Evolutionary conservation across 1,140 invertebrate species (phyloP).

Genomic region (Phenacoccus solenopsis): DNA sequence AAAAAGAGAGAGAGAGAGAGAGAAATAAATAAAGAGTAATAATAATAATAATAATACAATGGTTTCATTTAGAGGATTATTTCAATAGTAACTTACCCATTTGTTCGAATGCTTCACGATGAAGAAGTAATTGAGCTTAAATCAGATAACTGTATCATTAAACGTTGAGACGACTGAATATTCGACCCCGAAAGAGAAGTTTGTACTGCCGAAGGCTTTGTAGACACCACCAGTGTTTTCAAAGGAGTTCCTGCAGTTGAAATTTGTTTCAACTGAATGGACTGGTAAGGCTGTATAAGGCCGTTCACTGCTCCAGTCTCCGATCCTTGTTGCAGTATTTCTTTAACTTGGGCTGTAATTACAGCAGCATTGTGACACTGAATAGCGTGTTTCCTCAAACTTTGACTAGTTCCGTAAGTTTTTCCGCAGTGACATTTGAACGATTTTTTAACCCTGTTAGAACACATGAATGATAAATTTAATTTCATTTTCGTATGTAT

Average conservation of each 20-base stretch:
- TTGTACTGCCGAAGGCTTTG: slow-evolving; percentile 7
- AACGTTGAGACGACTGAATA: not conserved
- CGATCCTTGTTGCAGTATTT: not conserved
- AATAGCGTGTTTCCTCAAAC: slow-evolving; percentile 54
- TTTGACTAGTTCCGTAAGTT: slow-evolving; percentile 63
- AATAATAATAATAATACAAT: not conserved
- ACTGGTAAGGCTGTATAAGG: slow-evolving; percentile 23
- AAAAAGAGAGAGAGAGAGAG: not conserved
- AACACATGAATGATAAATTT: slow-evolving; percentile 19
- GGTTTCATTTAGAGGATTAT: too few species aligned
- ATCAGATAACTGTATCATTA: slow-evolving; percentile 3
- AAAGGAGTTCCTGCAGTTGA: slow-evolving; percentile 28
- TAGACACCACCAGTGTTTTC: slow-evolving; percentile 27
- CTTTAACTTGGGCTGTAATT: slow-evolving; percentile 26
- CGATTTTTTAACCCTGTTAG: slow-evolving; percentile 55
- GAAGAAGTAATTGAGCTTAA: not conserved
- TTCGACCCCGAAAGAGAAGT: not conserved
- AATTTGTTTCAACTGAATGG: slow-evolving; percentile 29
- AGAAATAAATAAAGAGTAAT: not conserved
- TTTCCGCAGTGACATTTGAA: slow-evolving; percentile 71
- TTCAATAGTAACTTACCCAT: not conserved
- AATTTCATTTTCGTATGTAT: not conserved
- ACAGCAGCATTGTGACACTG: slow-evolving; percentile 40
- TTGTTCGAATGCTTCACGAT: not conserved
- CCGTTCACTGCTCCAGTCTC: not conserved